A percentile compares a stretch with the other conserved stretches of the same genome.
Conservation (phyloP, 1,140 invertebrate genomes). For the Marisa cornuarietis region DNA sequence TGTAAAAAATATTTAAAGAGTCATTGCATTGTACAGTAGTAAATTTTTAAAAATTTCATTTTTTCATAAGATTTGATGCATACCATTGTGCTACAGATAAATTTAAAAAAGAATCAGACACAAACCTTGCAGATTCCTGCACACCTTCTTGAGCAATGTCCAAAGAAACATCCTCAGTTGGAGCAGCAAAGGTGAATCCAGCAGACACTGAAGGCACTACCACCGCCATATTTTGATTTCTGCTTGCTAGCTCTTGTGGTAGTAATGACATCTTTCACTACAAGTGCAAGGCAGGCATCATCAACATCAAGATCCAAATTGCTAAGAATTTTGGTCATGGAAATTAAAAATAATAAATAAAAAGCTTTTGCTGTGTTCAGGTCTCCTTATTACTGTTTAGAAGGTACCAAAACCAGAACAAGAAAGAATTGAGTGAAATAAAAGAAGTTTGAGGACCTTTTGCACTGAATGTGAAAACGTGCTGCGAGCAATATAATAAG, state of each 20-base stretch:
- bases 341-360: slow-evolving; percentile 44
- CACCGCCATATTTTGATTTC: neutral
- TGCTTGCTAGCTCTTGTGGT: neutral
- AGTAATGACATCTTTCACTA: slow-evolving; percentile 24
- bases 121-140: slow-evolving; percentile 53
- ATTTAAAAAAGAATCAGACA: neutral
- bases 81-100: neutral
- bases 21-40: neutral
- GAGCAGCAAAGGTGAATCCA: neutral
- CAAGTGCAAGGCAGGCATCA: slow-evolving; percentile 20
- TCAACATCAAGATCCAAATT: too few relatives aligned
- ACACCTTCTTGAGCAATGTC: slow-evolving; percentile 49
- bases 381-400: slow-evolving; percentile 23
- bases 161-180: slow-evolving; percentile 40
- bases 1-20: slow-evolving; percentile 38
- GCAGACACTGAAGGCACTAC: neutral
- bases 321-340: slow-evolving; percentile 29
- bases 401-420: neutral
- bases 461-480: too few relatives aligned
- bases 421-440: too few relatives aligned
- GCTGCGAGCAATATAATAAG: too few relatives aligned
- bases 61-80: neutral
- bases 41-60: neutral
- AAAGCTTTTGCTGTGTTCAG: slow-evolving; percentile 17
- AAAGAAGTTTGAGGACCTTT: too few relatives aligned